Percentiles rank a stretch among this genome's conserved stretches.
These are phyloP conservation scores for Lepidocyrtinus sp. DNA, from an alignment of 2,888 invertebrate genomes.

Conservation along the genomic window DNA sequence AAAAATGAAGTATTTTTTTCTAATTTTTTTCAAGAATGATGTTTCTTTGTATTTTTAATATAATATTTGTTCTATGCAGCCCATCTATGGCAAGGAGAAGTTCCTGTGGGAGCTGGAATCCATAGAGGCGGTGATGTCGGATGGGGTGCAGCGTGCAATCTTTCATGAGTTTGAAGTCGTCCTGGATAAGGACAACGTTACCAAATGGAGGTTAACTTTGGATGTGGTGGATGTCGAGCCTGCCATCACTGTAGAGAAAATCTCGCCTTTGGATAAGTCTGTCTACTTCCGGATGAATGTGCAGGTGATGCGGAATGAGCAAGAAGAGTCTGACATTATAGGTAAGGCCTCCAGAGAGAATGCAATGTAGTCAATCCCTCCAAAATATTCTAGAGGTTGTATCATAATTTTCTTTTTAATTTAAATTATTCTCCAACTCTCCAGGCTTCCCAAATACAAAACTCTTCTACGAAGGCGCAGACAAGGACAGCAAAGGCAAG, in stretches of 20 bases:
- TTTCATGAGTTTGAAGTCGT: conserved; percentile 31
- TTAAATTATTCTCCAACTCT: not conserved
- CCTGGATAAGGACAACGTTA: no score
- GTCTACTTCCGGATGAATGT: conserved; percentile 22
- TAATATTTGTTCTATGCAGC: no score
- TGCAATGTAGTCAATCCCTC: not conserved
- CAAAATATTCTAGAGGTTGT: not conserved
- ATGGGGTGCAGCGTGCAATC: conserved; percentile 44
- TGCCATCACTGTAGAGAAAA: conserved; percentile 35
- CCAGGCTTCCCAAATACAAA: conserved; percentile 33
- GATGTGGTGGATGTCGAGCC: conserved; percentile 37
- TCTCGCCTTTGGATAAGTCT: conserved; percentile 26
- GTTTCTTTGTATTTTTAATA: no score
- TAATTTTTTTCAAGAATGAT: no score
- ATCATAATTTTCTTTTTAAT: not conserved
- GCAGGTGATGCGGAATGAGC: conserved; percentile 23
- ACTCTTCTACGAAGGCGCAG: conserved; percentile 30
- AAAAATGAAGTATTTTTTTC: no score
- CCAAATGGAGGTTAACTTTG: conserved; percentile 34
- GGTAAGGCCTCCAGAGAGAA: conserved; percentile 7
- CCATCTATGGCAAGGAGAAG: conserved; percentile 20
- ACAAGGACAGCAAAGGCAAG: conserved; percentile 1
- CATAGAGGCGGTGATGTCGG: conserved; percentile 42
- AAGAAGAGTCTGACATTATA: conserved; percentile 46
- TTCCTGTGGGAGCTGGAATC: conserved; percentile 41